A percentile compares a stretch with the other conserved stretches of the same genome.
Conservation (phyloP, 1,140 invertebrate genomes). For the Apis mellifera region Amel_HAv3.1 CM009935.2:1868001-1868500, state of each 20-base stretch:
- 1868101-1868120: background rate
- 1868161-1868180: too few relatives aligned
- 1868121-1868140: constrained; percentile 8
- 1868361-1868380: constrained; percentile 59
- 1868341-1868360: constrained; percentile 55
- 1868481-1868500: constrained; percentile 18
- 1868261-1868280: background rate
- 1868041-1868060: background rate
- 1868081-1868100: background rate
- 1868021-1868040: too few relatives aligned
- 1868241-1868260: too few relatives aligned
- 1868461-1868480: constrained; percentile 12
- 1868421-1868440: constrained; percentile 64
- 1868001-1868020: too few relatives aligned
- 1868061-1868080: constrained; percentile 9
- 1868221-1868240: background rate
- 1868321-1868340: constrained; percentile 25
- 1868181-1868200: too few relatives aligned
- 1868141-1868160: background rate
- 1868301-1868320: constrained; percentile 5
- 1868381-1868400: constrained; percentile 63
- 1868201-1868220: background rate
- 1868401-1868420: constrained; percentile 53
- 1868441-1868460: constrained; percentile 45
- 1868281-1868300: background rate